phyloP scores from a whole-genome alignment of 1,140 invertebrate species.

The Anastrepha obliqua region DNA sequence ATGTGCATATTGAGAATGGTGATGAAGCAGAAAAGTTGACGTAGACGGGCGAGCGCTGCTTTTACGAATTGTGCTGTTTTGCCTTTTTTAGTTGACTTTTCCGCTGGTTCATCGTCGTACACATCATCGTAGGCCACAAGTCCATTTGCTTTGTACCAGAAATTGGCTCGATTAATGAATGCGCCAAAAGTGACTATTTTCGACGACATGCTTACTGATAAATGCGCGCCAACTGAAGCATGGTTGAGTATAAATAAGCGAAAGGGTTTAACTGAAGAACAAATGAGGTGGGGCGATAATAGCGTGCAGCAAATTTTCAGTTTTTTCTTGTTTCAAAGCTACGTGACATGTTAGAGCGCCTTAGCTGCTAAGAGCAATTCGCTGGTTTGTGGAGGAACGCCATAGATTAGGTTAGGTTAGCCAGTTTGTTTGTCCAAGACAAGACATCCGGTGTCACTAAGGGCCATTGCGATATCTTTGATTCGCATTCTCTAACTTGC shows the following conservation, averaged over 20 bases:
- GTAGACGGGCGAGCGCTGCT: too few relatives aligned
- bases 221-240: neutral
- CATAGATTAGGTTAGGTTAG: too few relatives aligned
- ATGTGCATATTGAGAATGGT: slow-evolving; percentile 61
- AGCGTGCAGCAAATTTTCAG: neutral
- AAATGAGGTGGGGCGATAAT: neutral
- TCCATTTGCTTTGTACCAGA: neutral
- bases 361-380: too few relatives aligned
- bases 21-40: slow-evolving; percentile 57
- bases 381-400: too few relatives aligned
- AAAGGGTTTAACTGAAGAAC: neutral
- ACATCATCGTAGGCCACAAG: neutral
- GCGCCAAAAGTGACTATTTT: neutral
- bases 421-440: too few relatives aligned
- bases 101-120: neutral
- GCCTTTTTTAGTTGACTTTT: neutral
- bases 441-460: too few relatives aligned
- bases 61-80: neutral
- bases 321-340: too few relatives aligned
- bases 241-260: neutral
- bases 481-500: too few relatives aligned
- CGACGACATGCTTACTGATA: neutral
- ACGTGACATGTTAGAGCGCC: too few relatives aligned
- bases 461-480: too few relatives aligned
- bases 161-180: neutral